Conservation (phyloP, 2,888 invertebrate species). For the Agapostemon virescens region DNA sequence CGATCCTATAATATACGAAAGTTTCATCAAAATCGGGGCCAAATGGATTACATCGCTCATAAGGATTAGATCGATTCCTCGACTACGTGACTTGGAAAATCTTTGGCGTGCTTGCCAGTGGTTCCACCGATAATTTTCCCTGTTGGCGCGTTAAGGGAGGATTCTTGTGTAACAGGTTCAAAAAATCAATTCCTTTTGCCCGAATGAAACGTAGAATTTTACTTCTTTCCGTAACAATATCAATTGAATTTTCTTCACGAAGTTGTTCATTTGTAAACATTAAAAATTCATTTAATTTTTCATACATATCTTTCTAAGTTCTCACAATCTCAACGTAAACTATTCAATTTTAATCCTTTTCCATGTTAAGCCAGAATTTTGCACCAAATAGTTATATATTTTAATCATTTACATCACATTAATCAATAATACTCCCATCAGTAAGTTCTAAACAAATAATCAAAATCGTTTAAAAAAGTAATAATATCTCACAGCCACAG, state of each 20-base stretch:
- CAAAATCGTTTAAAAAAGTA: background rate
- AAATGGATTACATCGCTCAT: conserved; percentile 3
- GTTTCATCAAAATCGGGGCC: conserved; percentile 10
- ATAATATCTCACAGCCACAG: background rate
- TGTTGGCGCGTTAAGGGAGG: conserved; percentile 34
- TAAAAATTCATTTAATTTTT: background rate
- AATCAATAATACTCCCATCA: background rate
- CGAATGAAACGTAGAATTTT: background rate
- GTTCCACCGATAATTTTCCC: conserved; percentile 40
- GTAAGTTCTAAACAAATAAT: no score
- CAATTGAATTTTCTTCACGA: background rate
- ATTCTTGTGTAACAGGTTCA: background rate
- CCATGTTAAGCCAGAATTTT: background rate
- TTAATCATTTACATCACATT: background rate
- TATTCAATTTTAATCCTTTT: background rate
- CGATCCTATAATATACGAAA: background rate
- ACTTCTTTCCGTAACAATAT: background rate
- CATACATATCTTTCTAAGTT: conserved; percentile 1
- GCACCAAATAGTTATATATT: background rate
- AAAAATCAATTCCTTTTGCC: background rate
- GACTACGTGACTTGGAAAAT: conserved; percentile 24
- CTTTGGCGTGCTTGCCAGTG: conserved; percentile 12
- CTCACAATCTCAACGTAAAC: background rate
- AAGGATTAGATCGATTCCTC: conserved; percentile 10
- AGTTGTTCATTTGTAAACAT: background rate